Conservation (phyloP, 2,888 invertebrate species). For the Epirrita christyi region DNA sequence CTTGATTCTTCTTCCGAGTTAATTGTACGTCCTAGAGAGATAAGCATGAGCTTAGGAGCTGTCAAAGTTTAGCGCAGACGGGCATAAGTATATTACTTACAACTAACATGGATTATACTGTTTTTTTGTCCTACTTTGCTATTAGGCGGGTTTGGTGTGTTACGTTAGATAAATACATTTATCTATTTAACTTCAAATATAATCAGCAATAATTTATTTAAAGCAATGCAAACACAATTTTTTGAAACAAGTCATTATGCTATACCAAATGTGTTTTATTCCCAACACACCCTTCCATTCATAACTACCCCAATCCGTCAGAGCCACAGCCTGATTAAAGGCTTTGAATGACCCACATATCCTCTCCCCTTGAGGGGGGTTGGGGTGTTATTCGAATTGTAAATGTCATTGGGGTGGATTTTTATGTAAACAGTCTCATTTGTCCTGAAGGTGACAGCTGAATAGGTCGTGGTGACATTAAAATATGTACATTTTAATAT, state of each 20-base stretch:
- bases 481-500: too few species aligned
- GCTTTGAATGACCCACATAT: constrained; percentile 14
- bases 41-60: too few species aligned
- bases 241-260: background rate
- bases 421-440: constrained; percentile 35
- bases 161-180: too few species aligned
- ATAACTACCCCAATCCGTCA: constrained; percentile 33
- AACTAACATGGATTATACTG: too few species aligned
- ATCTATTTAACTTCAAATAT: too few species aligned
- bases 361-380: background rate
- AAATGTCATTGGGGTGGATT: constrained; percentile 35
- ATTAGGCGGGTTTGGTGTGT: too few species aligned
- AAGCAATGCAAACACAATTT: background rate
- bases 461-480: background rate
- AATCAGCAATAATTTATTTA: too few species aligned
- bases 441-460: constrained; percentile 24
- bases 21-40: too few species aligned
- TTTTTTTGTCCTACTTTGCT: too few species aligned
- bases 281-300: constrained; percentile 10
- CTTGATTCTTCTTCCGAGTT: too few species aligned
- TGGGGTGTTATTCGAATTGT: constrained; percentile 39
- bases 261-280: background rate
- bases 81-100: too few species aligned
- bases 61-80: too few species aligned
- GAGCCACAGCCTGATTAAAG: constrained; percentile 43